Conservation (phyloP, 2,113 vertebrate species). For the Pluvianellus socialis region DNA sequence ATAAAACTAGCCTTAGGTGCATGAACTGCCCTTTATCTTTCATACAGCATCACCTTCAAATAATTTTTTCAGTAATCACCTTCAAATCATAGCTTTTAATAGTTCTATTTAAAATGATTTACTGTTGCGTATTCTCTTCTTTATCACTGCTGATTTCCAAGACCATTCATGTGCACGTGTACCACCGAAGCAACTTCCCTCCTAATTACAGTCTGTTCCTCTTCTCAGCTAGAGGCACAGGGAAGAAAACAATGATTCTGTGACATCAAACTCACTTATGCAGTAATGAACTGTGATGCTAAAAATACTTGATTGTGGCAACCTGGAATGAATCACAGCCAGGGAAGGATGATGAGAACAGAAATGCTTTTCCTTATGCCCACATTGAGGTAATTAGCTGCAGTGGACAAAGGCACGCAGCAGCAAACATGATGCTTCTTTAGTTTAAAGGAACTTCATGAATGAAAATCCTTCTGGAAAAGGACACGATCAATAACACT, state of each 20-base stretch:
- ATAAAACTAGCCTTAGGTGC: neutral
- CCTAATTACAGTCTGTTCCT: neutral
- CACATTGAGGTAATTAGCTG: neutral
- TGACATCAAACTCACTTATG: neutral
- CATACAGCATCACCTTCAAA: neutral
- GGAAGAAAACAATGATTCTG: neutral
- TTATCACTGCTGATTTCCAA: neutral
- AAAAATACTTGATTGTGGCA: neutral
- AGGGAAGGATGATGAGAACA: neutral
- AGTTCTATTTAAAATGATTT: neutral
- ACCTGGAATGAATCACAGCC: neutral
- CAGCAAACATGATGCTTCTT: neutral
- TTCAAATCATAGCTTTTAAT: neutral
- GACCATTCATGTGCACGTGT: neutral
- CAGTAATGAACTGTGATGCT: neutral
- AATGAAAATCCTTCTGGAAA: neutral
- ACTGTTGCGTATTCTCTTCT: neutral
- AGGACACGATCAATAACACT: neutral
- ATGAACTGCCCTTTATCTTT: neutral
- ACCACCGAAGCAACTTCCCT: neutral
- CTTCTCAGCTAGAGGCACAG: neutral
- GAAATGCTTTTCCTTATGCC: neutral
- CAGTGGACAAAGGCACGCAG: neutral
- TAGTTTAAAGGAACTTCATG: neutral
- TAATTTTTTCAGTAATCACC: neutral